These are phyloP conservation scores for Cryptus viduatorius DNA, from an alignment of 2,888 invertebrate species.

Conservation along the genomic window DNA sequence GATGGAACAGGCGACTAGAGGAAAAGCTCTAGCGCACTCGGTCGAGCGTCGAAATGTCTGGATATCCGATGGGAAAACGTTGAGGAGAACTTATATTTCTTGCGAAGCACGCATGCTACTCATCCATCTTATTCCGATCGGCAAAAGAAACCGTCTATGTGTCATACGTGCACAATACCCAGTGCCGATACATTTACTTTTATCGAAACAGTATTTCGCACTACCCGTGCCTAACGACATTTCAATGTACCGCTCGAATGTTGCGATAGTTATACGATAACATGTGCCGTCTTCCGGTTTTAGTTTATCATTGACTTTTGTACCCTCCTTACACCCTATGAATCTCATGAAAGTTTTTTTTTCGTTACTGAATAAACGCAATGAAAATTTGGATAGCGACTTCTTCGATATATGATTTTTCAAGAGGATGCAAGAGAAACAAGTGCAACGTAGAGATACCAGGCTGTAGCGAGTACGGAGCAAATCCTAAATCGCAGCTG, in stretches of 20 bases:
- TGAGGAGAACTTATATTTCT: constrained; percentile 53
- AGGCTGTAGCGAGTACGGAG: constrained; percentile 25
- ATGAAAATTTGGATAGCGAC: background rate
- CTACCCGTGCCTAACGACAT: constrained; percentile 20
- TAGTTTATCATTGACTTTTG: constrained; percentile 15
- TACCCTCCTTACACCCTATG: background rate
- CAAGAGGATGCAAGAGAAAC: constrained; percentile 39
- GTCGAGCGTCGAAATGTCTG: constrained; percentile 38
- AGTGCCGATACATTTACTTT: constrained; percentile 39
- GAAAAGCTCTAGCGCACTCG: constrained; percentile 40
- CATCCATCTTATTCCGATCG: constrained; percentile 65
- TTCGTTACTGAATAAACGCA: constrained; percentile 32
- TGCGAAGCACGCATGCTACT: constrained; percentile 53
- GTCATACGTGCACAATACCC: background rate
- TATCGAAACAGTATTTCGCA: constrained; percentile 49
- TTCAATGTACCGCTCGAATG: constrained; percentile 31
- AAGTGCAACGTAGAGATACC: constrained; percentile 34
- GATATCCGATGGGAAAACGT: constrained; percentile 40
- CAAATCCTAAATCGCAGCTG: constrained; percentile 58
- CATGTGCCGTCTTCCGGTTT: background rate
- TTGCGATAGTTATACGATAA: constrained; percentile 31
- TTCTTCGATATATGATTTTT: constrained; percentile 23
- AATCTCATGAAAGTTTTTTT: background rate
- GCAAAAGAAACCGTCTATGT: constrained; percentile 9
- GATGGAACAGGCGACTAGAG: constrained; percentile 17